Conservation (phyloP, 2,797 vertebrate genomes). For the Cuniculus paca region DNA sequence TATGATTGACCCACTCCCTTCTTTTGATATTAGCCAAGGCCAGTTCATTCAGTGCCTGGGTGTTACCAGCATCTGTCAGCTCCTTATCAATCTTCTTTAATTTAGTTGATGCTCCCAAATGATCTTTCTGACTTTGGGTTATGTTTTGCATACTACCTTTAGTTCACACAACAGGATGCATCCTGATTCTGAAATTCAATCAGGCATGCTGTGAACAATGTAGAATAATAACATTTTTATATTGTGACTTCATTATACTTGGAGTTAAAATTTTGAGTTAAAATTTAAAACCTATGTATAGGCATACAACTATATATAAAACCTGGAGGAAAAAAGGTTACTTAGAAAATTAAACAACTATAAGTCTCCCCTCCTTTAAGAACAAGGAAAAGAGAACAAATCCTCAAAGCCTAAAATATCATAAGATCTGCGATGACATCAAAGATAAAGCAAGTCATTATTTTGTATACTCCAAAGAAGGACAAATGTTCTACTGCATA, state of each 20-base stretch:
- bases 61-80: background rate
- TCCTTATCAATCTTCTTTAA: conserved; percentile 70
- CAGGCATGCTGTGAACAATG: conserved; percentile 46
- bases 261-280: conserved; percentile 31
- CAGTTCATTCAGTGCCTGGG: background rate
- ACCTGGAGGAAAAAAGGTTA: conserved; percentile 23
- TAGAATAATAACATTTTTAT: background rate
- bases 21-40: conserved; percentile 41
- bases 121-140: conserved; percentile 64
- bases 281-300: conserved; percentile 27
- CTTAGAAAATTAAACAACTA: conserved; percentile 49
- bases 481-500: conserved; percentile 12
- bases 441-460: conserved; percentile 22
- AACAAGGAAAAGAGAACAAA: background rate
- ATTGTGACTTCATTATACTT: conserved; percentile 38
- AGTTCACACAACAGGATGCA: conserved; percentile 69
- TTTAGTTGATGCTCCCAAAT: conserved; percentile 66
- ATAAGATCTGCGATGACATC: background rate
- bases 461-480: conserved; percentile 41
- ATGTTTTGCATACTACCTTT: conserved; percentile 70
- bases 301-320: background rate
- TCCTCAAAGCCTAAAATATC: background rate
- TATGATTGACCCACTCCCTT: conserved; percentile 55
- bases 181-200: conserved; percentile 62
- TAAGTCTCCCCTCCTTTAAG: background rate